Evolutionary conservation across 2,797 vertebrate genomes (phyloP).

Genomic region (Poecilia picta): DNA sequence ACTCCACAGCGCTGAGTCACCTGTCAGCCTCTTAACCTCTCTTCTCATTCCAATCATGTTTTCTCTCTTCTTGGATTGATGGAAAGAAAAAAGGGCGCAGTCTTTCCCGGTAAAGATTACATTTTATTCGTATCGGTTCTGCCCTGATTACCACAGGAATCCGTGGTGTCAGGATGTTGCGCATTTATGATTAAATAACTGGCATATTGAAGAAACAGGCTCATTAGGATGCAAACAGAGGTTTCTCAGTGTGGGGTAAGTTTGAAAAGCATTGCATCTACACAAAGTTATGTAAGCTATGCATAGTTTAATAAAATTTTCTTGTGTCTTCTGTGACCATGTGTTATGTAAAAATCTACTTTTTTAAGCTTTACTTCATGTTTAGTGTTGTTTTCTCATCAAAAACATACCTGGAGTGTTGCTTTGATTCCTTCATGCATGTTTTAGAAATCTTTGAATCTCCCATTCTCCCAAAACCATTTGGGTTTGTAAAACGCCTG

Average conservation of each 20-base stretch:
- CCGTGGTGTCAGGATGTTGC: neutral
- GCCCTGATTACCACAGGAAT: constrained; percentile 12
- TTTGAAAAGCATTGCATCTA: neutral
- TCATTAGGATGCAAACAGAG: neutral
- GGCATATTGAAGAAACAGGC: neutral
- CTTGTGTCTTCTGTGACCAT: too few species aligned
- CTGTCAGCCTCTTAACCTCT: constrained; percentile 45
- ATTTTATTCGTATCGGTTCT: constrained; percentile 30
- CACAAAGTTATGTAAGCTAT: neutral
- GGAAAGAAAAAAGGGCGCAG: constrained; percentile 14
- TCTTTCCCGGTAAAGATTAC: constrained; percentile 24
- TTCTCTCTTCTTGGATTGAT: constrained; percentile 26
- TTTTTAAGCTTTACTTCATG: neutral
- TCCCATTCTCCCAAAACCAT: too few species aligned
- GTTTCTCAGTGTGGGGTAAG: neutral
- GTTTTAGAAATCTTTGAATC: neutral
- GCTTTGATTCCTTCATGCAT: neutral
- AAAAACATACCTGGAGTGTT: too few species aligned
- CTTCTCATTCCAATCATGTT: constrained; percentile 51
- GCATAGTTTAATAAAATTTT: neutral
- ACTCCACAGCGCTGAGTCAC: constrained; percentile 50
- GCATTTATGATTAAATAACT: neutral
- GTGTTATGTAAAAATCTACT: neutral
- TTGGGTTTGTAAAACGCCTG: too few species aligned
- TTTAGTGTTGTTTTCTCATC: neutral